Evolutionary conservation across 2,888 invertebrate species (phyloP).

Genomic region (Leptothorax acervorum): DNA sequence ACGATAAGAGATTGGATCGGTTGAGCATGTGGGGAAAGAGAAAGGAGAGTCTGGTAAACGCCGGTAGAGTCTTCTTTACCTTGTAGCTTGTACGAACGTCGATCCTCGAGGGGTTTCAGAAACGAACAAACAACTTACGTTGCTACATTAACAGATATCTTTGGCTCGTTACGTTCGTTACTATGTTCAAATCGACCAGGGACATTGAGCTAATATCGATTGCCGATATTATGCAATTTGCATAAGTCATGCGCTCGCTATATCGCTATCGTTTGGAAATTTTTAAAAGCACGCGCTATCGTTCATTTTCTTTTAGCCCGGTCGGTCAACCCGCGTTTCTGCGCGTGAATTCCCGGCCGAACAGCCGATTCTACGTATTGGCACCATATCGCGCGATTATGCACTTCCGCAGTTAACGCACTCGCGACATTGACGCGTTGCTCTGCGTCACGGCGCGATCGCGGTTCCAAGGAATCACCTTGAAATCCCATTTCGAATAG

Average conservation of each 20-base stretch:
- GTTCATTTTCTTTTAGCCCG: not conserved
- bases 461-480: slow-evolving; percentile 26
- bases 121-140: not conserved
- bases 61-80: not conserved
- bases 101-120: not conserved
- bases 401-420: slow-evolving; percentile 39
- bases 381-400: not conserved
- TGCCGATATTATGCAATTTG: not conserved
- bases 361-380: not conserved
- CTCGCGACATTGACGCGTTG: slow-evolving; percentile 36
- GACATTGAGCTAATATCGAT: not conserved
- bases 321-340: not conserved
- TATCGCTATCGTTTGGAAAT: not conserved
- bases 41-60: not conserved
- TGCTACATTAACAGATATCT: not conserved
- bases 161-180: not conserved
- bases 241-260: not conserved
- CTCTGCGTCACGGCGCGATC: slow-evolving; percentile 10
- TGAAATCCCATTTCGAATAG: slow-evolving; percentile 13
- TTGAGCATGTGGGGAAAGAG: not conserved
- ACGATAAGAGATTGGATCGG: not conserved
- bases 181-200: not conserved
- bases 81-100: not conserved
- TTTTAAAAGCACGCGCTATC: not conserved
- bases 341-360: not conserved